phyloP scores from a whole-genome alignment of 2,888 invertebrate genomes.

The Nomada ferruginata region DNA sequence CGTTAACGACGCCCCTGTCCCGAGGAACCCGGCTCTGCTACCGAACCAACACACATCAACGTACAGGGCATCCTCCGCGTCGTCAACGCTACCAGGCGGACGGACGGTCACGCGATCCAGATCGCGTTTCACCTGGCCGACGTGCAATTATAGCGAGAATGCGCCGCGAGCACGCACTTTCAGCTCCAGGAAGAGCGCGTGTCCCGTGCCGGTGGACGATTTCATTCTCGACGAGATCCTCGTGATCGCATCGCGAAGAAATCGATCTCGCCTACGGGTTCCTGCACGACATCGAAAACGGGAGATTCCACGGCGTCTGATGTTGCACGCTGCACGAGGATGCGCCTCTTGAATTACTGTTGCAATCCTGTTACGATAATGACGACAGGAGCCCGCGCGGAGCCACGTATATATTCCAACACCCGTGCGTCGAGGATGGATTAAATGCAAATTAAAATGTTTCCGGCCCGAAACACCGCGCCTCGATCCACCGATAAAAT shows the following conservation, averaged over 20 bases:
- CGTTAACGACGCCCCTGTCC: slow-evolving; percentile 71
- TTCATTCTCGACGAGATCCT: slow-evolving; percentile 35
- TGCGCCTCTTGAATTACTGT: slow-evolving; percentile 57
- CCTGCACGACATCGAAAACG: slow-evolving; percentile 62
- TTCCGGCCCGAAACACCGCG: slow-evolving; percentile 32
- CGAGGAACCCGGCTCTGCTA: slow-evolving; percentile 44
- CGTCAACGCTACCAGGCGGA: slow-evolving; percentile 42
- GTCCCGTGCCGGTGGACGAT: slow-evolving; percentile 61
- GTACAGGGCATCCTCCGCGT: slow-evolving; percentile 32
- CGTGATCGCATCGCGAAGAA: slow-evolving; percentile 48
- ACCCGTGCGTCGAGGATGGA: slow-evolving; percentile 25
- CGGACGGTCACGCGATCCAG: slow-evolving; percentile 79
- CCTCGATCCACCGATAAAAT: slow-evolving; percentile 38
- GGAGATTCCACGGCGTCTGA: slow-evolving; percentile 49
- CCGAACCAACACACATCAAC: slow-evolving; percentile 40
- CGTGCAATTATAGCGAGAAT: slow-evolving; percentile 81
- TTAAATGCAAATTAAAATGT: slow-evolving; percentile 62
- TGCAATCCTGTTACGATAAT: slow-evolving; percentile 64
- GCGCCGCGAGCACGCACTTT: slow-evolving; percentile 78
- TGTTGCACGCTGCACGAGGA: slow-evolving; percentile 42
- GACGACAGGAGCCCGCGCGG: slow-evolving; percentile 42
- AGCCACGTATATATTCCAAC: neutral
- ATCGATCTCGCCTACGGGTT: slow-evolving; percentile 71
- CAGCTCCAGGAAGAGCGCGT: slow-evolving; percentile 57
- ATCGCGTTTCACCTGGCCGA: slow-evolving; percentile 74